Evolutionary conservation across 2,113 vertebrate genomes (phyloP), one percentile per base, ranked within the genome.

Genomic region (Genyomyrus donnyi): DNA sequence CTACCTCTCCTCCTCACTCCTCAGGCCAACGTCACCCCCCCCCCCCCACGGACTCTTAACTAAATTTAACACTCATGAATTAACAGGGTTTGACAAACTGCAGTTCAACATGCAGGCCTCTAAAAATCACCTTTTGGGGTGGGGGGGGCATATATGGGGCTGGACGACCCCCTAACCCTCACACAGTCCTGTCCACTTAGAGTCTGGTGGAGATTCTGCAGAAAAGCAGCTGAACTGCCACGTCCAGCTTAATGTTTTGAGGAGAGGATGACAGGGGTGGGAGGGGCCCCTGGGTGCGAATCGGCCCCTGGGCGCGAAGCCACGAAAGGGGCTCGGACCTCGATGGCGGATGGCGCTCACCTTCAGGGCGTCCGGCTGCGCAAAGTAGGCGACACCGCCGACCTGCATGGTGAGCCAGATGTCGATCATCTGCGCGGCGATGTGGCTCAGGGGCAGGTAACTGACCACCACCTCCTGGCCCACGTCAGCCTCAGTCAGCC

Each of bases 371-470:
- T 99, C 98, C 0, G 98, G 97, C 19, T 98, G 96, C 24, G 98
- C 98, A 2, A 99, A 99, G 95, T 96, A 95, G 0, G 94, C 94
- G 0, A 94, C 91, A 0, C 93, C 96, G 1, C 98, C 98, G 0
- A 96, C 93, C 21, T 89, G 95, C 90, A 99, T 95, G 7, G 96
- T 89, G 1, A 96, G 27, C 98, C 98, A 99, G n/a, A 99, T 95
- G 84, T 99, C 98, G 0, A 96, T 91, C 95, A 99, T 98, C 92
- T 99, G 98, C 0, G 98, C 97, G 0, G 98, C 96, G 0, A 99
- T 90, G 91, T 99, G 98, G 89, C 98, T 99, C 90, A 99, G 97
- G 0, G 98, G 98, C 62, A 99, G 96, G 91, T 99, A 99, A 92
- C 98, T 99, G 92, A 99, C 93, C 90, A 98, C 95, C 0, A 74